Percentiles rank a stretch among this genome's conserved stretches.
These are phyloP conservation scores for Hypomesus transpacificus DNA, from an alignment of 2,113 vertebrate genomes.

Conservation along the genomic window DNA sequence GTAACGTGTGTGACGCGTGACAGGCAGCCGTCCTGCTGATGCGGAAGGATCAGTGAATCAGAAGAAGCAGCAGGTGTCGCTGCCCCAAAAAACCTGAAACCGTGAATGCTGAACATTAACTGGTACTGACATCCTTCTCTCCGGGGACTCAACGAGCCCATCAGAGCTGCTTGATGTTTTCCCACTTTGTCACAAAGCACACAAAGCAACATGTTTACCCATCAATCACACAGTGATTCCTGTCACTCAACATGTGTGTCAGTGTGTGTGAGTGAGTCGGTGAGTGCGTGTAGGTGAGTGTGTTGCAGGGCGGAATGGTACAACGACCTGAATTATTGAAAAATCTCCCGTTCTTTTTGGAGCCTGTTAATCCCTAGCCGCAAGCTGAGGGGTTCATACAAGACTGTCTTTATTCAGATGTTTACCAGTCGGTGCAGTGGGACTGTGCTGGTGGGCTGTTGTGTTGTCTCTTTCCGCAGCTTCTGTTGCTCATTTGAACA, in stretches of 20 bases:
- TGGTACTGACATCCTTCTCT: neutral
- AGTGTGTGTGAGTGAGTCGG: neutral
- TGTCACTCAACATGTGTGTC: neutral
- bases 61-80: neutral
- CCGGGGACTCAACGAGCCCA: neutral
- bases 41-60: neutral
- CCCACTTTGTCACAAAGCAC: neutral
- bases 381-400: neutral
- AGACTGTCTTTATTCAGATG: neutral
- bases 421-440: neutral
- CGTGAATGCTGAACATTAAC: neutral
- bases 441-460: neutral
- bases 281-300: neutral
- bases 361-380: neutral
- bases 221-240: constrained; percentile 1
- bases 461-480: too few relatives aligned
- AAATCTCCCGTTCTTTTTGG: neutral
- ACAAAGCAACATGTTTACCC: constrained; percentile 4
- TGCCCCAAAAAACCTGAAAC: too few relatives aligned
- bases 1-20: neutral
- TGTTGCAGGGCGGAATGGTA: neutral
- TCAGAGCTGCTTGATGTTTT: neutral
- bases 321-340: neutral
- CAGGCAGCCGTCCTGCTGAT: neutral
- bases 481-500: too few relatives aligned